Conservation (phyloP, 2,113 vertebrate genomes). For the Antechinus stuartii region DNA sequence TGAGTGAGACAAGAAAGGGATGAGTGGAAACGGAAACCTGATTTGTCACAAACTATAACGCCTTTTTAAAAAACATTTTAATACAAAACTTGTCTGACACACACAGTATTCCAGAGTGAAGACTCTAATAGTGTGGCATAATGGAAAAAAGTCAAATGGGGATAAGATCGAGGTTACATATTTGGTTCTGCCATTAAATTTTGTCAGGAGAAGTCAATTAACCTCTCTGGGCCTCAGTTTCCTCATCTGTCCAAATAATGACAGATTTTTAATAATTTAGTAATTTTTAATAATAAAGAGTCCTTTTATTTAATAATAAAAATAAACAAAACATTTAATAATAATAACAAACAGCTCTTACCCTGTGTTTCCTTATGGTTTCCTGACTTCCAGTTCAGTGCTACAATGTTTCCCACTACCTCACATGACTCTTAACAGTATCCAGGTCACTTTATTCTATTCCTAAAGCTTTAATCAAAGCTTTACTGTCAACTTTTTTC, state of each 20-base stretch:
- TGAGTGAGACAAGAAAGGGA: background rate
- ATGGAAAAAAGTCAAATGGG: background rate
- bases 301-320: too few relatives aligned
- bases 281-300: too few relatives aligned
- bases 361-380: background rate
- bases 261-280: too few relatives aligned
- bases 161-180: background rate
- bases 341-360: background rate
- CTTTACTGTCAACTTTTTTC: background rate
- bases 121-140: background rate
- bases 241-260: background rate
- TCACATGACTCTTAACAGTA: background rate
- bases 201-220: background rate
- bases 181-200: background rate
- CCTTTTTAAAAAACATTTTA: background rate
- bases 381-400: background rate
- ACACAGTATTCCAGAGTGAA: background rate
- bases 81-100: background rate
- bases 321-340: too few relatives aligned
- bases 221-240: background rate
- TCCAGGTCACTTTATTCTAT: background rate
- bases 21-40: background rate
- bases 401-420: background rate
- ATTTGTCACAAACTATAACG: background rate
- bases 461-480: background rate